Conservation (phyloP, 1,140 invertebrate genomes). For the Oncopeltus fasciatus region DNA sequence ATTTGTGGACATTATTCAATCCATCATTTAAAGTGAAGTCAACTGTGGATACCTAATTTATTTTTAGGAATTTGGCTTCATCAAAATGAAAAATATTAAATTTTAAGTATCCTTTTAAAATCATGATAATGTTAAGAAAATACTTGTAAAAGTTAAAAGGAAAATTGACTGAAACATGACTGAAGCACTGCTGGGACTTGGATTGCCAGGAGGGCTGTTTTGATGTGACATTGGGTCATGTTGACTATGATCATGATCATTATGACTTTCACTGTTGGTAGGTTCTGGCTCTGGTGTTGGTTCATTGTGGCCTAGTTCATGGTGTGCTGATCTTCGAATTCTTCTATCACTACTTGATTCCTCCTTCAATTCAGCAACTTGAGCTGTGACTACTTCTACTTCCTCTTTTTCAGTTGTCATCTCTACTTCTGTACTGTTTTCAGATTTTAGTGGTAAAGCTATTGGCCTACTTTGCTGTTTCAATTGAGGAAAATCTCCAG, state of each 20-base stretch:
- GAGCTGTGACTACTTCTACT: slow-evolving; percentile 13
- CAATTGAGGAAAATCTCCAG: slow-evolving; percentile 27
- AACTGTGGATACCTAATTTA: too few relatives aligned
- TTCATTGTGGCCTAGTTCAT: slow-evolving; percentile 23
- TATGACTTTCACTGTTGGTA: slow-evolving; percentile 21
- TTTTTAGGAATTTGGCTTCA: too few relatives aligned
- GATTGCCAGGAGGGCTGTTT: background rate
- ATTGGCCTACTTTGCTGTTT: slow-evolving; percentile 11
- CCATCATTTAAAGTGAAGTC: too few relatives aligned
- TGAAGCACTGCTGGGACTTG: slow-evolving; percentile 26
- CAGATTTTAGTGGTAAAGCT: slow-evolving; percentile 24
- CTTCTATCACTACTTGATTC: slow-evolving; percentile 23
- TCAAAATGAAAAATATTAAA: too few relatives aligned
- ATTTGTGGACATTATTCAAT: too few relatives aligned
- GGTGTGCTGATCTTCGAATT: slow-evolving; percentile 28
- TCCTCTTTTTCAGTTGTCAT: slow-evolving; percentile 23
- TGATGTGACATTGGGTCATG: background rate
- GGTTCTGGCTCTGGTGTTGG: slow-evolving; percentile 17
- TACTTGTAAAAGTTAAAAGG: slow-evolving; percentile 27
- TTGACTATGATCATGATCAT: background rate
- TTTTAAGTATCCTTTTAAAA: too few relatives aligned
- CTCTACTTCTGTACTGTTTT: slow-evolving; percentile 12
- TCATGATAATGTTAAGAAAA: slow-evolving; percentile 1
- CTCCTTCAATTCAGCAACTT: slow-evolving; percentile 3
- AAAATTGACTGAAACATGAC: slow-evolving; percentile 24